Conservation (phyloP, 2,888 invertebrate species). For the Drosophila melanosoma region DNA sequence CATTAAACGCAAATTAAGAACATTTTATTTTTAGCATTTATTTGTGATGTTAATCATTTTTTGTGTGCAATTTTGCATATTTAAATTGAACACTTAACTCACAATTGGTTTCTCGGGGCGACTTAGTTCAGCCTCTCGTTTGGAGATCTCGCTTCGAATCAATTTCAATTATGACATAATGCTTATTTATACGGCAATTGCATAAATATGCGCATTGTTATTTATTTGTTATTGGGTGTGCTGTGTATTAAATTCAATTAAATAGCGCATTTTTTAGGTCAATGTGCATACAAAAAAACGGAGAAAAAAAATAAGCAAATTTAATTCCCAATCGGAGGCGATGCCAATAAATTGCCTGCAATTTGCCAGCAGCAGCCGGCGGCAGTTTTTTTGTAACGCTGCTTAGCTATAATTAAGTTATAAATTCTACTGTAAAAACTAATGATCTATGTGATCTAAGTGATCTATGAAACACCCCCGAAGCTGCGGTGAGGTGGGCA, state of each 20-base stretch:
- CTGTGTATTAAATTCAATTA: slow-evolving; percentile 56
- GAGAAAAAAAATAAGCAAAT: neutral
- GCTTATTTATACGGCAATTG: slow-evolving; percentile 50
- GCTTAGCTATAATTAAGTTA: slow-evolving; percentile 74
- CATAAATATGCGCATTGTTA: slow-evolving; percentile 38
- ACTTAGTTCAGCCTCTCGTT: slow-evolving; percentile 26
- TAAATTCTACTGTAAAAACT: slow-evolving; percentile 63
- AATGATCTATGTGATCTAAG: no score
- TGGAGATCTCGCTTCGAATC: slow-evolving; percentile 17
- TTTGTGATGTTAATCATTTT: slow-evolving; percentile 4
- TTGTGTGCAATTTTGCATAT: slow-evolving; percentile 35
- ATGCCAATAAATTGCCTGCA: slow-evolving; percentile 59
- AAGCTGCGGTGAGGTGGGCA: neutral
- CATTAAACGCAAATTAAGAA: slow-evolving; percentile 12
- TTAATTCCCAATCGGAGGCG: slow-evolving; percentile 45
- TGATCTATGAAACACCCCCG: slow-evolving; percentile 71
- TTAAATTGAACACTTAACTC: slow-evolving; percentile 23
- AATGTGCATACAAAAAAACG: slow-evolving; percentile 47
- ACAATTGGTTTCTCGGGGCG: slow-evolving; percentile 11
- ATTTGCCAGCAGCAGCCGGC: slow-evolving; percentile 57
- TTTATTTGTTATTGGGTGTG: slow-evolving; percentile 23
- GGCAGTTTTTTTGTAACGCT: slow-evolving; percentile 63
- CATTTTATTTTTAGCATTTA: slow-evolving; percentile 8
- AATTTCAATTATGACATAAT: slow-evolving; percentile 70
- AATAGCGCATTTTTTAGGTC: slow-evolving; percentile 64